Base-by-base conservation (phyloP, 2,888 invertebrate species). In the Cheilosia scutellata region DNA sequence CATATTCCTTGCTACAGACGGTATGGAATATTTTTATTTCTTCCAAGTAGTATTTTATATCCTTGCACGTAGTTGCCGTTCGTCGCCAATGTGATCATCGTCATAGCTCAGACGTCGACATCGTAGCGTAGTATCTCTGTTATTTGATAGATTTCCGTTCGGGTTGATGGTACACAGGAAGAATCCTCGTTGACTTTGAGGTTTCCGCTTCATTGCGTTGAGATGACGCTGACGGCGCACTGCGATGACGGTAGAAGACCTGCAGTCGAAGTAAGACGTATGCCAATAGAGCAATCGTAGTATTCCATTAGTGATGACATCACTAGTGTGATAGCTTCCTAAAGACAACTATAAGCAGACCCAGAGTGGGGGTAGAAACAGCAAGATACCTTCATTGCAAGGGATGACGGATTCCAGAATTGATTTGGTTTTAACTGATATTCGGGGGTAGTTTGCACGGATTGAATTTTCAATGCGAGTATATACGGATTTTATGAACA, bases 161-260 rank as follows among this genome's bases (percentile, higher is more conserved):
- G 79, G 75, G 63, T 84, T 80, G 80, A 80, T 80, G 70, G 44
- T 79, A 75, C 84, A 84, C 84, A 75, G 75, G 75, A 84, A 84
- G 80, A 84, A 53, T 75, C 75, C 80, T 80, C 75, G 80, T 83
- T 84, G 84, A 84, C 84, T 84, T 80, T 84, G 84, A 84, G 84
- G 84, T 80, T 84, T 80, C 65, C 70, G 65, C 75, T 80, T 60
- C 60, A 71, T 60, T 71, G 71, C 58, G 27, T 60, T 51, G 58
- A 49, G 47, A 60, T 71, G 60, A 71, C 49, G 71, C 71, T 70
- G 49, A 71, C 71, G 55, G 55, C 20, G 44, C 51, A 51, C 65
- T 27, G 9, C 16, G 9, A 51, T 25, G 25, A 60, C 66, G 72
- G 79, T 58, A 58, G 37, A 53, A 58, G 51, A 57, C 47, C 47